Base-by-base conservation (phyloP, 2,888 invertebrate species). In the Scaptodrosophila latifasciaeformis region DNA sequence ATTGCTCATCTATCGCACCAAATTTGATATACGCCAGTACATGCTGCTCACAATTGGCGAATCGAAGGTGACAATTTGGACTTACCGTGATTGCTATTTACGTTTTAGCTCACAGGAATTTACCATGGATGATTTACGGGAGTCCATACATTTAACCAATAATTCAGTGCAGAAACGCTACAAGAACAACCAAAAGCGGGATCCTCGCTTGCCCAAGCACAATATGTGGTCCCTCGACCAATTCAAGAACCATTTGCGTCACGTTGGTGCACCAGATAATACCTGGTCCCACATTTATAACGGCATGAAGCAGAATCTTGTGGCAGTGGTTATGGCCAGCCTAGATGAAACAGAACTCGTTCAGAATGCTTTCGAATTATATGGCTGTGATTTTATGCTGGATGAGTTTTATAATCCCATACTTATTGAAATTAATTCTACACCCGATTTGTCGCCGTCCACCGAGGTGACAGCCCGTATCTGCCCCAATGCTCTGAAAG, bases 11-110 rank as follows among this genome's bases (percentile, higher is more conserved):
- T 90, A 94, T 83, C 91, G 92, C 58, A 95, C 95, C 0, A 96
- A 96, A 87, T 96, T 96, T 83, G 96, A 96, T 81, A 95, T 96
- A 61, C 90, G 96, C 6, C 94, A 95, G 86, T 96, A 96, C 90
- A 95, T 95, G 85, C 86, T 96, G 47, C 53, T 85, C 2, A 92
- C 95, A 0, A 94, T 86, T 6, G 62, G 93, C 34, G 92, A 91
- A 67, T 90, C 89, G 66, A 93, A 93, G 0, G 87, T 96, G 45
- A 91, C 92, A 0, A 91, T 96, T 75, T 96, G 95, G 94, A 91
- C 95, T 87, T 96, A 96, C 85, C 92, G 89, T 72, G 91, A 94
- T 75, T 93, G 94, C 77, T 95, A 96, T 80, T 87, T 96, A 46
- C 89, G 96, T 61, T 96, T 96, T 85, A 95, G 96, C 83, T 94